Conservation (phyloP, 2,113 vertebrate species). For the Amphilophus citrinellus region DNA sequence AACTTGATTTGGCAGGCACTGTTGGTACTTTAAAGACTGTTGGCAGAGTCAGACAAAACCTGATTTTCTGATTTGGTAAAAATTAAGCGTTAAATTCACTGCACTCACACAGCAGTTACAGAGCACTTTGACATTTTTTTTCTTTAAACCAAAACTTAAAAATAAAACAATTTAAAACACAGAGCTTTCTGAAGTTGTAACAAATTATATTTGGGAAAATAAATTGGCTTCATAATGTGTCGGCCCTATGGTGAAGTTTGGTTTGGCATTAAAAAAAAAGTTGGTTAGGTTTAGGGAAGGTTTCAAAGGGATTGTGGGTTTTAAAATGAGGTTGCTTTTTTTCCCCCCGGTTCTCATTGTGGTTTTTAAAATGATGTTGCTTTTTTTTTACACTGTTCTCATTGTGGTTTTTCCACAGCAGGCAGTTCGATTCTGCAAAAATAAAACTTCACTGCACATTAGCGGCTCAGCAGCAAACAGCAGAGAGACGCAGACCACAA, state of each 20-base stretch:
- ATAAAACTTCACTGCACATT: neutral
- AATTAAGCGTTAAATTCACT: neutral
- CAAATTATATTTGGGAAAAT: constrained; percentile 1
- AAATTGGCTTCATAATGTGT: neutral
- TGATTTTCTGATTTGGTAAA: neutral
- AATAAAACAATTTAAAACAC: neutral
- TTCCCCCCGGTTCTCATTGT: neutral
- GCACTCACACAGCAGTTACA: neutral
- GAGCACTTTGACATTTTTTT: neutral
- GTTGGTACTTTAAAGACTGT: neutral
- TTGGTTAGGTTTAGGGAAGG: neutral
- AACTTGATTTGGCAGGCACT: neutral
- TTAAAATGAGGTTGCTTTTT: neutral
- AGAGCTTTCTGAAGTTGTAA: neutral
- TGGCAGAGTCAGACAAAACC: neutral
- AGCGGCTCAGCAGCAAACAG: neutral
- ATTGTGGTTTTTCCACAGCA: constrained; percentile 1
- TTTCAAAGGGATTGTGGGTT: neutral
- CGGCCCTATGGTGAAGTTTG: neutral
- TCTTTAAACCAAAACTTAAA: neutral
- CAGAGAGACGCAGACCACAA: neutral
- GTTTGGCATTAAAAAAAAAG: neutral
- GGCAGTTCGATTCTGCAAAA: neutral
- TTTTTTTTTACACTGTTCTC: neutral
- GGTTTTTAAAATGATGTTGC: neutral